Evolutionary conservation across 2,797 vertebrate genomes (phyloP).

Genomic region (Chloroceryle inda): DNA sequence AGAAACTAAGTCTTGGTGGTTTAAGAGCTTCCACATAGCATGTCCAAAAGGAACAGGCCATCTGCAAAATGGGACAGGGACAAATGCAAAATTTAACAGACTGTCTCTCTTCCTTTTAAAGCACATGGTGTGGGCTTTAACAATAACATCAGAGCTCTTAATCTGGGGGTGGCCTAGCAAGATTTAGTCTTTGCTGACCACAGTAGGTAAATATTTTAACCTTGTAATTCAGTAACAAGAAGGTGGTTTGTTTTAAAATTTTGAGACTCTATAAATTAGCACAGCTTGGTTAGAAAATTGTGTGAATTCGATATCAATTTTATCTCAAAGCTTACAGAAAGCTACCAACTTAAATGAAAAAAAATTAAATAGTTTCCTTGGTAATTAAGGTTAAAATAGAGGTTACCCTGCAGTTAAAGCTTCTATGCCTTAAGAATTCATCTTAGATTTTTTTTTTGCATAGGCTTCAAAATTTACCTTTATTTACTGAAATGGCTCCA

Average conservation of each 20-base stretch:
- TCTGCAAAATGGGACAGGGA: background rate
- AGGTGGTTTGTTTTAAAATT: background rate
- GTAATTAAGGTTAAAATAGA: background rate
- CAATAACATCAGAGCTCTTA: background rate
- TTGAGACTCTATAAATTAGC: background rate
- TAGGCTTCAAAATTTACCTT: constrained; percentile 1
- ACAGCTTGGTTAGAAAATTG: background rate
- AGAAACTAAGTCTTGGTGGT: background rate
- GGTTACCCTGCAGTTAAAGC: background rate
- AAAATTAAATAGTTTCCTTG: background rate
- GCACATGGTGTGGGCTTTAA: accelerated
- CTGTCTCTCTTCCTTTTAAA: background rate
- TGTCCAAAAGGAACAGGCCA: background rate
- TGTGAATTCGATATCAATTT: background rate
- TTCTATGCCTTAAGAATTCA: background rate
- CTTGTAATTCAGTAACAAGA: background rate
- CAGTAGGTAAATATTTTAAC: background rate
- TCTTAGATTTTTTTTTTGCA: background rate
- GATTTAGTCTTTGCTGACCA: background rate
- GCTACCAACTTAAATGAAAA: background rate
- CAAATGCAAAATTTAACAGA: background rate
- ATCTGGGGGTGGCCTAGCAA: background rate
- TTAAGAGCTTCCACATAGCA: accelerated
- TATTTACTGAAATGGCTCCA: constrained; percentile 7
- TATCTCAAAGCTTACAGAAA: background rate